These are phyloP conservation scores for Orthonyx spaldingii DNA, from an alignment of 2,113 vertebrate species.

Conservation along the genomic window DNA sequence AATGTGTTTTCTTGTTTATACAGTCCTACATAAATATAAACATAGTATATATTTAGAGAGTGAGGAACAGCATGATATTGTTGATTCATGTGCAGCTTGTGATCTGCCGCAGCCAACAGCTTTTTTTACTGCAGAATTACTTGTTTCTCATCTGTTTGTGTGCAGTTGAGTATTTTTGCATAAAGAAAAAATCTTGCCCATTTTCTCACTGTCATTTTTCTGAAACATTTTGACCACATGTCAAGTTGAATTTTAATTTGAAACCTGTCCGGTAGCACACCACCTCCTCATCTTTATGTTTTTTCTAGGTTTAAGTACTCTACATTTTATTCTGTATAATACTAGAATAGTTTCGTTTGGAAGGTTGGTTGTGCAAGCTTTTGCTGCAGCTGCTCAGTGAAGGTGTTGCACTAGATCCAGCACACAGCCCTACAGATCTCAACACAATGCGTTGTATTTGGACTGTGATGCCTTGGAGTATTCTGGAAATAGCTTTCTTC, in stretches of 20 bases:
- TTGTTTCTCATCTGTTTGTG: constrained; percentile 18
- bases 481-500: background rate
- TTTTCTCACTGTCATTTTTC: background rate
- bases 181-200: background rate
- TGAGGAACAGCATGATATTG: constrained; percentile 8
- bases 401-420: background rate
- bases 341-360: background rate
- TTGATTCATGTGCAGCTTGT: constrained; percentile 45
- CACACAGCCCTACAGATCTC: background rate
- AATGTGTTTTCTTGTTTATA: constrained; percentile 25
- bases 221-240: background rate
- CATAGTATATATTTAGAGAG: constrained; percentile 13
- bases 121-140: constrained; percentile 13
- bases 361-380: background rate
- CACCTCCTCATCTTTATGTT: background rate
- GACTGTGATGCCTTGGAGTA: background rate
- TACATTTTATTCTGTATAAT: background rate
- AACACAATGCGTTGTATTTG: rapidly evolving
- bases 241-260: background rate
- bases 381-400: background rate
- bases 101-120: constrained; percentile 14
- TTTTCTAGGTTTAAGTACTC: background rate
- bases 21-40: constrained; percentile 22
- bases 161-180: background rate
- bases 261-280: rapidly evolving